Evolutionary conservation across 2,797 vertebrate species (phyloP).

Genomic region (Stomatorhinus walkeri): DNA sequence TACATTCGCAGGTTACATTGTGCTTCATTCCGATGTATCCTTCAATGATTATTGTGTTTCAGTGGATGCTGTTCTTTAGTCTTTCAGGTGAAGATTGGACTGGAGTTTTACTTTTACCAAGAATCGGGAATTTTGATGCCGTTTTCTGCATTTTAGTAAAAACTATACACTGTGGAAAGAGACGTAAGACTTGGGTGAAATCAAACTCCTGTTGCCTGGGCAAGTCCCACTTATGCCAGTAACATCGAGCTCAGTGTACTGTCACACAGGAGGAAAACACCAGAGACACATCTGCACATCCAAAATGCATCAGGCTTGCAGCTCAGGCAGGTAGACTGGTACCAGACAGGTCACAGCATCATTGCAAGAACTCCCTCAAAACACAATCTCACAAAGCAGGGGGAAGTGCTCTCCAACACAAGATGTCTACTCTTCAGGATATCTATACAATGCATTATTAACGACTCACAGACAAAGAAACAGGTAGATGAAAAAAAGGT

Average conservation of each 20-base stretch:
- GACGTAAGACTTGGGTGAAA: constrained; percentile 27
- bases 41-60: neutral
- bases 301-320: constrained; percentile 6
- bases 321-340: constrained; percentile 25
- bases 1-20: neutral
- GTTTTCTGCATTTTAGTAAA: neutral
- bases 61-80: neutral
- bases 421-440: constrained; percentile 33
- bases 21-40: neutral
- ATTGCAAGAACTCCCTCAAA: constrained; percentile 18
- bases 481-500: constrained; percentile 48
- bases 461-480: constrained; percentile 57
- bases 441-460: constrained; percentile 66
- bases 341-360: constrained; percentile 38
- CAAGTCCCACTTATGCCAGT: constrained; percentile 28
- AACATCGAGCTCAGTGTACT: constrained; percentile 27
- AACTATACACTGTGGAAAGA: neutral
- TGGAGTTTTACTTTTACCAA: neutral
- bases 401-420: constrained; percentile 21
- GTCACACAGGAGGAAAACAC: constrained; percentile 7
- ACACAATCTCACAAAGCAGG: constrained; percentile 22
- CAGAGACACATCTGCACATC: constrained; percentile 12
- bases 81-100: neutral
- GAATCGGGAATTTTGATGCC: neutral
- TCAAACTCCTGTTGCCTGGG: constrained; percentile 24